phyloP scores from a whole-genome alignment of 2,888 invertebrate genomes.

The Idaea biselata region DNA sequence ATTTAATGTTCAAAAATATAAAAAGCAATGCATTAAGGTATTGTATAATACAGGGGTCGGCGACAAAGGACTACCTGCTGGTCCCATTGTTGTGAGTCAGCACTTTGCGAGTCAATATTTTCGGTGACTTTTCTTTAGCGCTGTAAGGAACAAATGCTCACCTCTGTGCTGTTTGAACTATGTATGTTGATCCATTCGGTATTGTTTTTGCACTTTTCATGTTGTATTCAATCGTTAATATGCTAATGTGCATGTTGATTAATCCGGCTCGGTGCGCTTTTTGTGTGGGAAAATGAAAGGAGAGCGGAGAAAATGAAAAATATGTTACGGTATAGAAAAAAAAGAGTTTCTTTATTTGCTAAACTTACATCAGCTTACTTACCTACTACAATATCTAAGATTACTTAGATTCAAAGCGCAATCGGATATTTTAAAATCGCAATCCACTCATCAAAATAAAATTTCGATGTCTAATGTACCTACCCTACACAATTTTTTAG shows the following conservation, averaged over 20 bases:
- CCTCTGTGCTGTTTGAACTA: slow-evolving; percentile 54
- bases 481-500: too few relatives aligned
- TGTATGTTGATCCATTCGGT: slow-evolving; percentile 49
- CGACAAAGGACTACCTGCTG: slow-evolving; percentile 76
- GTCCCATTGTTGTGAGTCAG: slow-evolving; percentile 69
- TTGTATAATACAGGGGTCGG: slow-evolving; percentile 60
- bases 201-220: slow-evolving; percentile 54
- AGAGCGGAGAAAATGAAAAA: not conserved
- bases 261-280: slow-evolving; percentile 22
- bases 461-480: too few relatives aligned
- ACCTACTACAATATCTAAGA: too few relatives aligned
- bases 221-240: slow-evolving; percentile 44
- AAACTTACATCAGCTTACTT: too few relatives aligned
- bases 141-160: slow-evolving; percentile 68
- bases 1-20: slow-evolving; percentile 56
- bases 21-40: slow-evolving; percentile 72
- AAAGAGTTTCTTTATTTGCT: too few relatives aligned
- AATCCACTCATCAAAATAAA: too few relatives aligned
- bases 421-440: too few relatives aligned
- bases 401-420: too few relatives aligned
- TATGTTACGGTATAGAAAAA: not conserved
- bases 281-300: not conserved
- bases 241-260: slow-evolving; percentile 47
- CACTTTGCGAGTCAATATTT: slow-evolving; percentile 79
- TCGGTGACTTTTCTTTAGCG: slow-evolving; percentile 62